Evolutionary conservation across 2,888 invertebrate species (phyloP), one percentile per base, ranked within the genome.

Genomic region (Xestobium rufovillosum): DNA sequence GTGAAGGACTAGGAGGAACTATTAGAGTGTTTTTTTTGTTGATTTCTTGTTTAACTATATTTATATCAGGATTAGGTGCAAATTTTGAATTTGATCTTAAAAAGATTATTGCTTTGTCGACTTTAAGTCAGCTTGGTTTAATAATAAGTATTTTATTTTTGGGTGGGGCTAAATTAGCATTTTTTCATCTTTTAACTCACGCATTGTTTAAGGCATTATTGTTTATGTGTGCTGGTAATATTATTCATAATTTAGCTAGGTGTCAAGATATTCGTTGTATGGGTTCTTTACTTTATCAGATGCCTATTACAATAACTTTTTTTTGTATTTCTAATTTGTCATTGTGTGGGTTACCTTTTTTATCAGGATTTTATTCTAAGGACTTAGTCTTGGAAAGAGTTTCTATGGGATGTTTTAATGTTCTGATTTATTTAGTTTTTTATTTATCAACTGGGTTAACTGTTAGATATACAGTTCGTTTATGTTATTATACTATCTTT

Each of bases 121-220:
- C n/a, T n/a, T n/a, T n/a, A n/a, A n/a, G n/a, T n/a, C n/a, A n/a
- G n/a, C n/a, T n/a, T n/a, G n/a, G n/a, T n/a, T n/a, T n/a, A n/a
- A n/a, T n/a, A n/a, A n/a, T n/a, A n/a, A n/a, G n/a, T n/a, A n/a
- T n/a, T n/a, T n/a, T n/a, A n/a, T n/a, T n/a, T n/a, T n/a, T n/a
- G n/a, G n/a, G n/a, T n/a, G n/a, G n/a, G n/a, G n/a, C n/a, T 45
- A 60, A 70, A 41, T 68, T 82, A 54, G 71, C 76, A 50, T 80
- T 78, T 73, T 80, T 80, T 73, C 82, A 83, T 73, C 63, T 82
- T 57, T 65, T 82, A 58, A 76, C 70, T 46, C 80, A 83, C 72
- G 82, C 81, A 42, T 70, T 83, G 66, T 83, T 83, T 78, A 83
- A 83, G 46, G 79, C 81, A 49, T 69, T 80, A 63, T 69, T 81